A percentile compares a stretch with the other conserved stretches of the same genome.
phyloP scores from a whole-genome alignment of 2,888 invertebrate species.

The Chymomyza fuscimana region DNA sequence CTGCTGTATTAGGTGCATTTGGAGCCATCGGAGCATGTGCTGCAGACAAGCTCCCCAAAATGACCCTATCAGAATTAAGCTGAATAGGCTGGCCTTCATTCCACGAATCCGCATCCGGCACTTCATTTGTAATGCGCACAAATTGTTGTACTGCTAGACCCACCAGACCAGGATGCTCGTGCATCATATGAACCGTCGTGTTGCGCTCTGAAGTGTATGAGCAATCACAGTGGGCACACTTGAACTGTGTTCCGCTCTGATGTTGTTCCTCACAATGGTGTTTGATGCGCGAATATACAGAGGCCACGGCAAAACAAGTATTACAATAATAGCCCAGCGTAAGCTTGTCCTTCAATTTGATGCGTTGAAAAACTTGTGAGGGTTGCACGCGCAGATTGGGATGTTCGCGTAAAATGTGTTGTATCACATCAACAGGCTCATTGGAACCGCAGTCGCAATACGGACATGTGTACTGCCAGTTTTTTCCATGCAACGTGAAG shows the following conservation, averaged over 20 bases:
- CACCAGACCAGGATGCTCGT: slow-evolving; percentile 58
- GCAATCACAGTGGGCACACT: slow-evolving; percentile 86
- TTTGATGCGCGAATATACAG: slow-evolving; percentile 45
- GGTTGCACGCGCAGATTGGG: slow-evolving; percentile 22
- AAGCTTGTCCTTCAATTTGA: slow-evolving; percentile 43
- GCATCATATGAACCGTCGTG: slow-evolving; percentile 46
- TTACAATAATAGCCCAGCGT: slow-evolving; percentile 61
- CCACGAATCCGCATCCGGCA: slow-evolving; percentile 51
- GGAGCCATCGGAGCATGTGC: neutral
- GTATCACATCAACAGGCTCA: neutral
- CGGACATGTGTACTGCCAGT: slow-evolving; percentile 22
- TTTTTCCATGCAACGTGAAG: slow-evolving; percentile 20
- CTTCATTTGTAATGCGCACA: slow-evolving; percentile 51
- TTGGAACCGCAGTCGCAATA: slow-evolving; percentile 17
- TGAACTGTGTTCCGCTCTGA: slow-evolving; percentile 85
- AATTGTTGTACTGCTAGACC: slow-evolving; percentile 81
- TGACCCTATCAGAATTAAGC: slow-evolving; percentile 81
- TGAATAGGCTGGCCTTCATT: slow-evolving; percentile 81
- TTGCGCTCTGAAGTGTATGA: slow-evolving; percentile 69
- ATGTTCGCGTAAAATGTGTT: slow-evolving; percentile 36
- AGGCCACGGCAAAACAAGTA: slow-evolving; percentile 19
- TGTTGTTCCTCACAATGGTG: slow-evolving; percentile 79
- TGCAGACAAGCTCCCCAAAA: slow-evolving; percentile 38
- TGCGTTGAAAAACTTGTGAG: slow-evolving; percentile 22
- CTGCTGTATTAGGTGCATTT: neutral